phyloP scores from a whole-genome alignment of 2,113 vertebrate genomes.

The Chloropsis hardwickii region DNA sequence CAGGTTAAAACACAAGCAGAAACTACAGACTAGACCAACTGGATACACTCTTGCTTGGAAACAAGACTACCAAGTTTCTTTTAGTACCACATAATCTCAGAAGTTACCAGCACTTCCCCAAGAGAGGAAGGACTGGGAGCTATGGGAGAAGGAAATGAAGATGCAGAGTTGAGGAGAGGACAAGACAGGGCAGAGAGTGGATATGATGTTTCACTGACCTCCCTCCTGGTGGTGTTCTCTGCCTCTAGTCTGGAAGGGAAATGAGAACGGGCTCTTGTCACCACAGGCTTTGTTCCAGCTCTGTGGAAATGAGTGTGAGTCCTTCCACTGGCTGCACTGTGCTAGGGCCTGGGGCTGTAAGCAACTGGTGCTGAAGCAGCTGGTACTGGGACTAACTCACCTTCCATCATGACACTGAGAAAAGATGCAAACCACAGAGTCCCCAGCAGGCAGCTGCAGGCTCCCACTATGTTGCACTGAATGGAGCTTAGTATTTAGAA shows the following conservation, averaged over 20 bases:
- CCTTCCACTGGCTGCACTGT: neutral
- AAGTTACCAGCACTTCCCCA: neutral
- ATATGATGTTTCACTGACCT: accelerated
- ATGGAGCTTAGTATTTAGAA: neutral
- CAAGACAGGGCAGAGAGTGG: neutral
- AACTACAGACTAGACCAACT: neutral
- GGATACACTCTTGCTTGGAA: neutral
- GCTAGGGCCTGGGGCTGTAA: neutral
- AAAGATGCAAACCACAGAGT: neutral
- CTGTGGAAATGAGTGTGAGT: neutral
- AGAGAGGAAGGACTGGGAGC: neutral
- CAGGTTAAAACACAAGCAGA: neutral
- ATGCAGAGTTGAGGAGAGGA: neutral
- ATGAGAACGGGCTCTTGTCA: accelerated
- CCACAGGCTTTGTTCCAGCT: neutral
- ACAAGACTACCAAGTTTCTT: neutral
- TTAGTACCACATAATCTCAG: neutral
- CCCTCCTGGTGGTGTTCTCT: accelerated
- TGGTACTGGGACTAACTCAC: neutral
- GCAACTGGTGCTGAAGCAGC: neutral
- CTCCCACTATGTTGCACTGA: neutral
- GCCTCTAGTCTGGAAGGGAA: neutral
- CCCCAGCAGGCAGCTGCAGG: neutral
- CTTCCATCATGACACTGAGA: neutral
- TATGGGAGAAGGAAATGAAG: neutral